Base-by-base conservation (phyloP, 2,113 vertebrate species). In the Eubucco bourcierii region DNA sequence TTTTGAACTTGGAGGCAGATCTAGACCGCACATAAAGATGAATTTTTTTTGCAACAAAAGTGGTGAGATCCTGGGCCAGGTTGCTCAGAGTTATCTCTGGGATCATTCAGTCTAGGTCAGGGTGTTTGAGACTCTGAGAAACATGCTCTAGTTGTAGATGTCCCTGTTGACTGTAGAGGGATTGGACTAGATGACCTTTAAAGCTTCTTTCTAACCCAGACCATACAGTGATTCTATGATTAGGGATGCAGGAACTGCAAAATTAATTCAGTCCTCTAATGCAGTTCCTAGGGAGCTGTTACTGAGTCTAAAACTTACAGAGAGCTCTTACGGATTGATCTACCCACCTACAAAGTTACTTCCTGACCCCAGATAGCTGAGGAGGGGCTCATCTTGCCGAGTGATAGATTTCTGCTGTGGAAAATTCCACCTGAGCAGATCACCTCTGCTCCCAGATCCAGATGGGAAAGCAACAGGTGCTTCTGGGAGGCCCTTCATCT, bases 341-440 rank as follows among this genome's bases (percentile, higher is more conserved):
- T 37, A 16, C n/a, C 21, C 78, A 60, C 27, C n/a, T 46, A 29
- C 29, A 81, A 81, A 92, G 56, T 17, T n/a, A 33, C 37, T 37
- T 73, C 75, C 50, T 3, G 37, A 59, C 33, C 44, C 34, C 19
- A 9, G 73, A 10, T 5, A 55, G 66, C 16, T 2, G 1, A 41
- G 29, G 28, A 16, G 41, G 25, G 23, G 37, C 47, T 75, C 47
- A 59, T 33, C 56, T 58, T 31, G 27, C 23, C 79, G 27, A n/a
- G 11, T 0, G 3, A 33, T 1, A 56, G 88, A 61, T 0, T 1
- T 29, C n/a, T 75, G 74, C 44, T 1, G 3, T 6, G 53, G 88
- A 5, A 61, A 60, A 84, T 33, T 37, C 88, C 68, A 87, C 37
- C 64, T 10, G 5, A 55, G 79, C 50, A 34, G 28, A 34, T 55